Percentiles rank a stretch among this genome's conserved stretches.
phyloP scores from a whole-genome alignment of 2,888 invertebrate genomes.

The Drosophila lutescens region DNA sequence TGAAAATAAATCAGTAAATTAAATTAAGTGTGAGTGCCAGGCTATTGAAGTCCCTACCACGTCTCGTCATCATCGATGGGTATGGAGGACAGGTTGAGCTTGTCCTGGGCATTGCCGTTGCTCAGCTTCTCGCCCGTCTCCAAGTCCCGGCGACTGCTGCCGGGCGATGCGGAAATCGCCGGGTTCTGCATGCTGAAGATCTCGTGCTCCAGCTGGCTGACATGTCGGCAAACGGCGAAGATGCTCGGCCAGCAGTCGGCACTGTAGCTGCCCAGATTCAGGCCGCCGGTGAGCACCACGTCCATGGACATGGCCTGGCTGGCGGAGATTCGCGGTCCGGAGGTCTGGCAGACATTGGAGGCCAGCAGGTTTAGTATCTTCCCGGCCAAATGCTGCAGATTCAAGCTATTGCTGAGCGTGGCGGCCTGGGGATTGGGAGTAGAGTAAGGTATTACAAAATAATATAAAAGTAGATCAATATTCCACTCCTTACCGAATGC shows the following conservation, averaged over 20 bases:
- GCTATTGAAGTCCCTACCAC: slow-evolving; percentile 85
- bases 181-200: slow-evolving; percentile 91
- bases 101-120: slow-evolving; percentile 85
- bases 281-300: slow-evolving; percentile 92
- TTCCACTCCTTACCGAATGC: slow-evolving; percentile 87
- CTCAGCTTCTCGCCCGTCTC: slow-evolving; percentile 83
- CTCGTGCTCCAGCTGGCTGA: slow-evolving; percentile 95
- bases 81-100: slow-evolving; percentile 87
- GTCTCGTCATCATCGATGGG: slow-evolving; percentile 90
- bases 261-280: slow-evolving; percentile 96
- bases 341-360: slow-evolving; percentile 93
- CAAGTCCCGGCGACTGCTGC: slow-evolving; percentile 81
- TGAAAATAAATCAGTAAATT: neutral
- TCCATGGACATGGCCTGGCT: slow-evolving; percentile 97
- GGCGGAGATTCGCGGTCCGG: slow-evolving; percentile 91
- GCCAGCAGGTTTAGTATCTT: slow-evolving; percentile 94
- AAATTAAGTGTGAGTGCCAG: too few species aligned
- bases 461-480: too few species aligned
- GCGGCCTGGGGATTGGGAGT: slow-evolving; percentile 87
- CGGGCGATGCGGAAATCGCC: slow-evolving; percentile 81
- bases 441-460: too few species aligned
- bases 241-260: slow-evolving; percentile 98
- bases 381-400: slow-evolving; percentile 95
- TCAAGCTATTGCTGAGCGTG: slow-evolving; percentile 93
- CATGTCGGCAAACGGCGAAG: slow-evolving; percentile 96